Conservation (phyloP, 2,113 vertebrate species). For the Leptosomus discolor region DNA sequence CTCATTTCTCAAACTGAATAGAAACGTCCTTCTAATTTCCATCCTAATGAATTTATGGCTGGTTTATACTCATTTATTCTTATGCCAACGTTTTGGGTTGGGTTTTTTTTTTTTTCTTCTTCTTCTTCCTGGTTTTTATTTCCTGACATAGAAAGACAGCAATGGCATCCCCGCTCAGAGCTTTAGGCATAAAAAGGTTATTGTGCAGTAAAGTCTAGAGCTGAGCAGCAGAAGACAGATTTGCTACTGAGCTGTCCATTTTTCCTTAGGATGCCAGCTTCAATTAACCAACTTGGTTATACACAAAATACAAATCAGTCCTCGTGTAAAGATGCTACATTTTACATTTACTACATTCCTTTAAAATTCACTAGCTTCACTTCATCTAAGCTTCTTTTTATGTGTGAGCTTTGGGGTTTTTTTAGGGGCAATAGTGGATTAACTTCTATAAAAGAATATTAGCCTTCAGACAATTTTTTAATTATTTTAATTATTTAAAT, state of each 20-base stretch:
- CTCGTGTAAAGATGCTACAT: not conserved
- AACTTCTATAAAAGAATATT: not conserved
- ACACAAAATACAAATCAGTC: not conserved
- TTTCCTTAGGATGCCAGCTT: not conserved
- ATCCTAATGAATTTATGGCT: not conserved
- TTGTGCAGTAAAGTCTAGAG: not conserved
- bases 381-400: not conserved
- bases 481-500: too few species aligned
- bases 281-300: not conserved
- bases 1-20: not conserved
- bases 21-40: not conserved
- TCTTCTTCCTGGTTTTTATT: not conserved
- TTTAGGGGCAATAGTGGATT: not conserved
- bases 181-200: not conserved
- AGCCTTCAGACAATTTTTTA: not conserved
- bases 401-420: accelerated
- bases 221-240: not conserved
- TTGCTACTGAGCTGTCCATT: not conserved
- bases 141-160: not conserved
- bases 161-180: not conserved
- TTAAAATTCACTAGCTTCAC: not conserved
- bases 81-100: not conserved
- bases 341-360: not conserved
- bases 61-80: not conserved
- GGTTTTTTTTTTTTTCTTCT: too few species aligned